phyloP scores from a whole-genome alignment of 2,797 vertebrate genomes.

The Notoglanidium macrostoma region DNA sequence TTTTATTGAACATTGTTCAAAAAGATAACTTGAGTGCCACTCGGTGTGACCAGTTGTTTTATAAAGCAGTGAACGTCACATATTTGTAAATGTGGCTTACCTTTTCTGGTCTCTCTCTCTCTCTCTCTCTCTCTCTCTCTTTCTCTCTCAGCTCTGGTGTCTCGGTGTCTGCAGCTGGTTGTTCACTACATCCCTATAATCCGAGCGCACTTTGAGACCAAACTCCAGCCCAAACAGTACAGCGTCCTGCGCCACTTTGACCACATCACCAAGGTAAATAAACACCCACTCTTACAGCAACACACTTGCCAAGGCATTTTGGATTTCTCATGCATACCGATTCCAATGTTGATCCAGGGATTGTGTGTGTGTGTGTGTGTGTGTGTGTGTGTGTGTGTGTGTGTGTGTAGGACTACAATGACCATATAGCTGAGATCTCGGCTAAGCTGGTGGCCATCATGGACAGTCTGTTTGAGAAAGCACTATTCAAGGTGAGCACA shows the following conservation, averaged over 20 bases:
- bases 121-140: background rate
- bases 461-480: conserved; percentile 96
- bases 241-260: conserved; percentile 93
- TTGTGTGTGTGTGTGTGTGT: conserved; percentile 4
- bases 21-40: too few species aligned
- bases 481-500: conserved; percentile 86
- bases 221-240: conserved; percentile 92
- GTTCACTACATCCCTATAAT: conserved; percentile 95
- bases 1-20: too few species aligned
- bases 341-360: background rate
- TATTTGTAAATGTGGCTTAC: too few species aligned
- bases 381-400: conserved; percentile 49
- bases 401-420: conserved; percentile 90
- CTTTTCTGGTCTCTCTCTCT: background rate
- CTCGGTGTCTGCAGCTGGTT: conserved; percentile 95
- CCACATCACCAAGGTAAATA: conserved; percentile 94
- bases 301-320: background rate
- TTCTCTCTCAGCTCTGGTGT: conserved; percentile 83
- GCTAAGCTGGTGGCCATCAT: conserved; percentile 98
- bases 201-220: conserved; percentile 91
- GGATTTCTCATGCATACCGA: background rate
- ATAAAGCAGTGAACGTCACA: too few species aligned
- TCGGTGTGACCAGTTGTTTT: too few species aligned
- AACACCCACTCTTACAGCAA: background rate
- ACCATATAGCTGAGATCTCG: conserved; percentile 94